Conservation (phyloP, 2,113 vertebrate species). For the Sorex fumeus region DNA sequence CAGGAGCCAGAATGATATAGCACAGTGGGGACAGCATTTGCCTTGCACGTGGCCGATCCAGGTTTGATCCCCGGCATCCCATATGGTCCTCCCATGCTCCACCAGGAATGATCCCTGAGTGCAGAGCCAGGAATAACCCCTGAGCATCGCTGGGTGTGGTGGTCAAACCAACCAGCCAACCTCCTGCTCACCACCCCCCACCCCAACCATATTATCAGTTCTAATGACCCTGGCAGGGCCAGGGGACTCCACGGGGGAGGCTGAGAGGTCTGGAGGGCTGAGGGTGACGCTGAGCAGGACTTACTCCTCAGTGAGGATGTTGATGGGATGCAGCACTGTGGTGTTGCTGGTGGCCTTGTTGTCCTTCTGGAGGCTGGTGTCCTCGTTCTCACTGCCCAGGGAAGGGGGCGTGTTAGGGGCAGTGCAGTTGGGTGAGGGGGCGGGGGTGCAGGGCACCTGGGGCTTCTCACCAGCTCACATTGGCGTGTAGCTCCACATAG, state of each 20-base stretch:
- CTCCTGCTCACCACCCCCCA: too few relatives aligned
- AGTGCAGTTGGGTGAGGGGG: rapidly evolving
- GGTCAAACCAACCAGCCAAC: too few relatives aligned
- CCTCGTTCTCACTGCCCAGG: constrained; percentile 73
- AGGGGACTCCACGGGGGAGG: background rate
- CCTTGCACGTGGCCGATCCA: background rate
- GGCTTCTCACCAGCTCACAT: constrained; percentile 74
- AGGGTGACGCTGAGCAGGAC: background rate
- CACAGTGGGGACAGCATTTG: background rate
- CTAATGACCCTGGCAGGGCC: too few relatives aligned
- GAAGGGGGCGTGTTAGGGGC: background rate
- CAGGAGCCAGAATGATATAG: too few relatives aligned
- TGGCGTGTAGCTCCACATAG: background rate
- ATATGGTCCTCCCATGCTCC: too few relatives aligned
- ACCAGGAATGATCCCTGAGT: too few relatives aligned
- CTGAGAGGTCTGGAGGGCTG: rapidly evolving
- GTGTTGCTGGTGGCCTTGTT: constrained; percentile 48
- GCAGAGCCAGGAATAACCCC: too few relatives aligned
- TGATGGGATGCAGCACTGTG: constrained; percentile 74
- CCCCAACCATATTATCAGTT: too few relatives aligned
- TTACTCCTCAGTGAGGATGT: constrained; percentile 78
- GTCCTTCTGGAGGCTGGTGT: constrained; percentile 40
- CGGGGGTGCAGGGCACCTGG: background rate
- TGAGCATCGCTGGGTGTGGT: too few relatives aligned
- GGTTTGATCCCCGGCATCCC: background rate